Base-by-base conservation (phyloP, 2,888 invertebrate genomes). In the Zygaena filipendulae region DNA sequence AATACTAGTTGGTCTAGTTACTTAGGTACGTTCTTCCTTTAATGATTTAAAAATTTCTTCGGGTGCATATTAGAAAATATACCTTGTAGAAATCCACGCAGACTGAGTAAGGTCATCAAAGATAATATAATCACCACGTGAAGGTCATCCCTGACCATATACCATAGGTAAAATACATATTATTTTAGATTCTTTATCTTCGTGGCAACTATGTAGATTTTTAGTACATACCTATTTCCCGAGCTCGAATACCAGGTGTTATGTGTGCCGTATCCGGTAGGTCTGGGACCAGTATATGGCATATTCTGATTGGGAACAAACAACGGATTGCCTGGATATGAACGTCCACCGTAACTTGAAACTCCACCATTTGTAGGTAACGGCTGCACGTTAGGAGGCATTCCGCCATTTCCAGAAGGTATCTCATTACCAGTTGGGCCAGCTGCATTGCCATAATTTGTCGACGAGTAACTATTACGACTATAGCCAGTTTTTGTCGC, bases 171-270 rank as follows among this genome's bases (percentile, higher is more conserved):
- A n/a, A n/a, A n/a, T n/a, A n/a, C n/a, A n/a, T n/a, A n/a, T n/a
- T n/a, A n/a, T n/a, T n/a, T n/a, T n/a, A n/a, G n/a, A n/a, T n/a
- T n/a, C n/a, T n/a, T n/a, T n/a, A n/a, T n/a, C n/a, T n/a, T n/a
- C n/a, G n/a, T n/a, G n/a, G n/a, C n/a, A n/a, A n/a, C n/a, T n/a
- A n/a, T n/a, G n/a, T n/a, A n/a, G n/a, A n/a, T n/a, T n/a, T n/a
- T n/a, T n/a, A 2, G 21, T 31, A 62, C 68, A 63, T 49, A 74
- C 71, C 41, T 45, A 9, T 35, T 35, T 35, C 63, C 67, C 23
- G 57, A 45, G 11, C 46, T 43, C 3, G 66, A 52, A 35, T 61
- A 43, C 67, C 69, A 72, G 2, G 64, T 48, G 23, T 50, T 52
- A 3, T 32, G 42, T 27, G 60, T 60, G 1, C 59, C 59, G 33